Base-by-base conservation (phyloP, 2,888 invertebrate species). In the Cistogaster globosa region DNA sequence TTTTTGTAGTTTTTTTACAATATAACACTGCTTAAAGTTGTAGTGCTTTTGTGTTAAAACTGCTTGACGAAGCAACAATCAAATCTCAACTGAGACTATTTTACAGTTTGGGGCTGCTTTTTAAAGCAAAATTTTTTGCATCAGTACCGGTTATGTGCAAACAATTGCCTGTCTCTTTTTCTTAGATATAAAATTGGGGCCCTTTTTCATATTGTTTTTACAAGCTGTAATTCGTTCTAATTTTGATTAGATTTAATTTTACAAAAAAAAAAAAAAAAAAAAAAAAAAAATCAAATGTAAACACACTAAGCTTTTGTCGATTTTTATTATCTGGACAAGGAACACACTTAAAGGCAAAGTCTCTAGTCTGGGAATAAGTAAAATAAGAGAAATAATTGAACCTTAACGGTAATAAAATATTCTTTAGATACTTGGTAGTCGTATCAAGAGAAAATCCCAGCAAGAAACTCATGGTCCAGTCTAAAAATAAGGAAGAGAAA, bases 61-160 rank as follows among this genome's bases (percentile, higher is more conserved):
- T 36, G 72, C 75, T 87, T 82, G 76, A 87, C 86, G 74, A 68
- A 78, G 81, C 83, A 87, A 86, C 88, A 79, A 83, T 72, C 86
- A 86, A 86, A 84, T 85, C 83, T 76, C 81, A 85, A 88, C 87
- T 88, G 87, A 87, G 83, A 80, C 69, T 48, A 82, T 75, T 81
- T 77, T 63, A 82, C 67, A 42, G 77, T 65, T 80, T 86, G 82
- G 60, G 74, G 83, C 87, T 69, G 83, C 82, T 86, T 88, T 86
- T 87, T 87, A 87, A 87, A 85, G 79, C 75, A 84, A 87, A 86
- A 76, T 51, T 62, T 72, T 75, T 22, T 71, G 65, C 74, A 63
- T 26, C 85, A 87, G 86, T 84, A 86, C 86, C 87, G 88, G 87
- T 88, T 87, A 22, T 65, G 45, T 68, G 68, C 76, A 63, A 80